Base-by-base conservation (phyloP, 2,888 invertebrate species). In the Tipula helvola region DNA sequence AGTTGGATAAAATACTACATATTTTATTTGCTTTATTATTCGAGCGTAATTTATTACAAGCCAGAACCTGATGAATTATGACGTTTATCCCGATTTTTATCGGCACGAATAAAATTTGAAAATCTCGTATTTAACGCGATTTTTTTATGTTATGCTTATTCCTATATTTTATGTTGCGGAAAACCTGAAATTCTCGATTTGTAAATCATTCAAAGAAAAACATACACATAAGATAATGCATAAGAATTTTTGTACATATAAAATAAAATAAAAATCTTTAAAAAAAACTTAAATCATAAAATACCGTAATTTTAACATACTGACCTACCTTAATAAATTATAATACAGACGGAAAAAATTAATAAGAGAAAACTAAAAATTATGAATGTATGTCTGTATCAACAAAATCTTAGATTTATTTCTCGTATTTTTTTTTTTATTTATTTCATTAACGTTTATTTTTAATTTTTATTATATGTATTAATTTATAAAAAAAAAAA, bases 261-360 rank as follows among this genome's bases (percentile, higher is more conserved):
- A 57, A 7, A 71, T 28, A 71, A n/a, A 57, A n/a, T n/a, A 16
- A 57, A 57, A 57, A 57, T 3, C 5, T 57, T 57, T 2, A 52
- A 16, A 52, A 52, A 52, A 52, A 52, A 5, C 2, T 71, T 10
- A 16, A 52, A 71, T 28, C 71, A 71, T 71, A 71, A 71, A 71
- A 71, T 71, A 71, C 71, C 71, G 71, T 71, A 71, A 71, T 71
- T 71, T 71, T 71, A 71, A 71, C 71, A 71, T 71, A 71, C 71
- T 71, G 13, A 71, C 71, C 71, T 71, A 71, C 71, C 71, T 71
- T 71, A 71, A 28, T 71, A 18, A 71, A 71, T 71, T 71, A 57
- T 28, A 28, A 28, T 28, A 71, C 71, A 71, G 71, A 71, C 28
- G 28, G 71, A 28, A 71, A 71, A 71, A 71, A 52, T 52, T 52